phyloP scores from a whole-genome alignment of 2,888 invertebrate species.

The Limnephilus rhombicus region DNA sequence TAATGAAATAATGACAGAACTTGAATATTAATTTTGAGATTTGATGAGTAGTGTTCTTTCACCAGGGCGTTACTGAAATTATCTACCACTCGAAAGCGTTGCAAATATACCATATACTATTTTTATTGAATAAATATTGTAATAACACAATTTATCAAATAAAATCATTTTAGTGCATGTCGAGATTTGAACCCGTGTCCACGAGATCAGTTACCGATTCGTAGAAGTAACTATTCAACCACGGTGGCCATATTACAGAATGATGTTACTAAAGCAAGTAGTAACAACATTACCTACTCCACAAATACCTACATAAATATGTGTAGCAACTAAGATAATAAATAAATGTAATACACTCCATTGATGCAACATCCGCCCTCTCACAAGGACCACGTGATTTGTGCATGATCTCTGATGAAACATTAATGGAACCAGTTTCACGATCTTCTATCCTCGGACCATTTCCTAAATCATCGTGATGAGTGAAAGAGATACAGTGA shows the following conservation, averaged over 20 bases:
- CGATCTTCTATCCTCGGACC: neutral
- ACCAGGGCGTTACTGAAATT: no score
- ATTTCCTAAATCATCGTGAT: constrained; percentile 3
- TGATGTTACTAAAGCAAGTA: neutral
- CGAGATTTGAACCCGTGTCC: no score
- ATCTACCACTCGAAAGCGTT: no score
- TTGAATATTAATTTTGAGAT: no score
- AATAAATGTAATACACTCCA: neutral
- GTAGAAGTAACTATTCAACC: no score
- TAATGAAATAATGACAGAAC: no score
- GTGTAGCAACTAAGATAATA: neutral
- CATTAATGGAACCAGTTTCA: constrained; percentile 10
- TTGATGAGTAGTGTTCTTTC: no score
- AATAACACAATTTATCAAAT: no score
- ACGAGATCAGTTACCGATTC: no score
- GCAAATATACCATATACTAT: no score
- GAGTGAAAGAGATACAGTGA: neutral
- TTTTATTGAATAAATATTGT: no score
- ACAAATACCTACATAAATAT: neutral
- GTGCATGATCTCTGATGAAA: constrained; percentile 19
- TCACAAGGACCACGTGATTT: constrained; percentile 21
- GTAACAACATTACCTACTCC: neutral
- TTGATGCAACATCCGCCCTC: constrained; percentile 23
- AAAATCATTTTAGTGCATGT: no score
- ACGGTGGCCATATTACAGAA: neutral